Evolutionary conservation across 2,113 vertebrate species (phyloP).

Genomic region (Emydocephalus ijimae): DNA sequence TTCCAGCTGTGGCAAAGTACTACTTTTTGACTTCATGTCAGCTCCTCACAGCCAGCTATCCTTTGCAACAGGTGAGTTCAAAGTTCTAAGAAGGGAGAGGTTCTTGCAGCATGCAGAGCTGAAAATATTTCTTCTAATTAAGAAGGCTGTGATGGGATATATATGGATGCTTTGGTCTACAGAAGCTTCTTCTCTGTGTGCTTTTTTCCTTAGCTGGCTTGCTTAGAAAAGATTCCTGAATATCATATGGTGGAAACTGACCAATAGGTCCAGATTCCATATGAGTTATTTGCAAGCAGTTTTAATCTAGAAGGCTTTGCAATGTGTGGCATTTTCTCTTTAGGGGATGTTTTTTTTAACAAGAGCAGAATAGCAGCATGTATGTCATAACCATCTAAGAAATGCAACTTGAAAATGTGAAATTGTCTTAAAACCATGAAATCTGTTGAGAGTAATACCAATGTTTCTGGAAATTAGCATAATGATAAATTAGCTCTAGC

Average conservation of each 20-base stretch:
- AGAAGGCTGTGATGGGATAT: background rate
- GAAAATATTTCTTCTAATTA: background rate
- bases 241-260: background rate
- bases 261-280: background rate
- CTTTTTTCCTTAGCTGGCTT: background rate
- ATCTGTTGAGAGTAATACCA: background rate
- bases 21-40: background rate
- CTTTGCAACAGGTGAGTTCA: background rate
- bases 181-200: background rate
- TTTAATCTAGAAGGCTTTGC: background rate
- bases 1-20: background rate
- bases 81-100: background rate
- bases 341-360: background rate
- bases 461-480: background rate
- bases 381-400: background rate
- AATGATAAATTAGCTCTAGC: background rate
- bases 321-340: background rate
- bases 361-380: background rate
- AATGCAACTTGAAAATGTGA: background rate
- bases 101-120: background rate
- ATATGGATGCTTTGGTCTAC: background rate
- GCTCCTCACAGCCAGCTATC: background rate
- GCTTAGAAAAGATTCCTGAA: background rate
- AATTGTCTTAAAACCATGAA: background rate
- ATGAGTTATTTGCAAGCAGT: background rate